Base-by-base conservation (phyloP, 1,140 invertebrate genomes). In the Dufourea novaeangliae region DNA sequence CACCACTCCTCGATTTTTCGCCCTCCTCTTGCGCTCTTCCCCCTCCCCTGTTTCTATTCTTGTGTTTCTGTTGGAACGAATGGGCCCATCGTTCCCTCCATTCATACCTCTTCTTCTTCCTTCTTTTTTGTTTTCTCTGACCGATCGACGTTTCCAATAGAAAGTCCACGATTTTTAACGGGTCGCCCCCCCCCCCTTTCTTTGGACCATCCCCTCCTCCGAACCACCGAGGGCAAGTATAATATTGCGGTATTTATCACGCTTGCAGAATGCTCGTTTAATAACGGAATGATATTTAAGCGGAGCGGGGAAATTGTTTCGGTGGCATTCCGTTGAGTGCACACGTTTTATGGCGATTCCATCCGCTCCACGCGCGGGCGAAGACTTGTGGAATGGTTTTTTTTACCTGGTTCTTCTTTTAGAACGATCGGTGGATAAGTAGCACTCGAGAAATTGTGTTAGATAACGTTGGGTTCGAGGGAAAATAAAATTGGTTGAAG, bases 231-330 rank as follows among this genome's bases (percentile, higher is more conserved):
- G 22, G n/a, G 29, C 20, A 37, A 17, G 17, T 10, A 7, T 14
- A 37, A 27, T 27, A 50, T n/a, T 25, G 22, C 20, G 5, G 25
- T 22, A 39, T 69, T 69, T 56, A 37, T 69, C 67, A 39, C 34
- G 50, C n/a, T 32, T 22, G 10, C 22, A 20, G 20, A 20, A 11
- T 39, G 22, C 20, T 8, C 17, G n/a, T 20, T 54, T 39, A 56
- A 39, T 56, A 56, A 39, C 34, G 54, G 54, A 57, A 20, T 29
- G 54, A 57, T 57, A 32, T 57, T 57, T 57, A 57, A 57, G 7
- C 2, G 14, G 54, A 32, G 27, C 27, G 4, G 17, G 3, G 10
- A 32, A 20, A 37, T 61, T n/a, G 57, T 61, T 37, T 61, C 57
- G 34, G 32, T 22, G 57, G n/a, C 22, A 61, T 37, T 61, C 32